phyloP scores from a whole-genome alignment of 2,113 vertebrate genomes.

The Hipposideros armiger region DNA sequence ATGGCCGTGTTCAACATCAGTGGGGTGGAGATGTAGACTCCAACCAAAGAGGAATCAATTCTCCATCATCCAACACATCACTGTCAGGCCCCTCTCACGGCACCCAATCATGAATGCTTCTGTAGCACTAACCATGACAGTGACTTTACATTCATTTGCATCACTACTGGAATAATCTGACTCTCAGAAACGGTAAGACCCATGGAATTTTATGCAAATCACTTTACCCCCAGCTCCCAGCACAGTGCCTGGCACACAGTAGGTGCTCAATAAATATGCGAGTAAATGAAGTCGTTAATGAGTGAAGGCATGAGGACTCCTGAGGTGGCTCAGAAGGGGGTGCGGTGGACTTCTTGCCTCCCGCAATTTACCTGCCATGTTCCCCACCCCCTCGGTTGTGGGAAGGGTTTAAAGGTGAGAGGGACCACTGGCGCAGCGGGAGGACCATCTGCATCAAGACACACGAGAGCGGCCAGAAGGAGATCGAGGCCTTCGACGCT shows the following conservation, averaged over 20 bases:
- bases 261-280: background rate
- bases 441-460: conserved; percentile 98
- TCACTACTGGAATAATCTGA: background rate
- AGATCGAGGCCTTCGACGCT: conserved; percentile 95
- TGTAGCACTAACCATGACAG: background rate
- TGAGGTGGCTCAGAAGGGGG: rapidly evolving
- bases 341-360: no score
- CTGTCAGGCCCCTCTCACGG: rapidly evolving
- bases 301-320: rapidly evolving
- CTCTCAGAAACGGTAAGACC: background rate
- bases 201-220: background rate
- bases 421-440: conserved; percentile 97
- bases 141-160: no score
- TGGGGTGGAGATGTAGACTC: rapidly evolving
- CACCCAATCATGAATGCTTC: rapidly evolving
- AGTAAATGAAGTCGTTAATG: background rate
- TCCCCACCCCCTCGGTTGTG: rapidly evolving
- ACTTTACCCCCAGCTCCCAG: background rate
- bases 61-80: rapidly evolving
- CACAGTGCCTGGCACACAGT: background rate
- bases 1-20: rapidly evolving
- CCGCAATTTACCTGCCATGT: background rate
- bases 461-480: conserved; percentile 96
- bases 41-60: background rate
- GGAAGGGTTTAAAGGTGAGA: conserved; percentile 97